Conservation (phyloP, 2,797 vertebrate genomes). For the Gallinago nigripennis region DNA sequence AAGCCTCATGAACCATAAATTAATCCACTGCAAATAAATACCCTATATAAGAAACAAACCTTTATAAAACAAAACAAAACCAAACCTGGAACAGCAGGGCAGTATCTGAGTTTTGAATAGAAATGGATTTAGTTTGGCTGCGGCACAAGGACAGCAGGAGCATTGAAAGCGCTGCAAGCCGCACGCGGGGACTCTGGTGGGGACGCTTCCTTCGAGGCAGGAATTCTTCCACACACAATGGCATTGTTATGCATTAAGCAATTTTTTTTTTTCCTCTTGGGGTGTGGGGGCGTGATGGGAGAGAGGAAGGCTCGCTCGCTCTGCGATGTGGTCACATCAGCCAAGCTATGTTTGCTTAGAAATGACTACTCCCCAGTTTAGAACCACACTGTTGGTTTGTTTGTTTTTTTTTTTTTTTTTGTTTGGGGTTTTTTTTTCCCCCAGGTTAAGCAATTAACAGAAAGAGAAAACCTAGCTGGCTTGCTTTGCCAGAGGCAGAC, state of each 20-base stretch:
- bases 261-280: neutral
- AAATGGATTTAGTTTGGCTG: slow-evolving; percentile 59
- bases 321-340: neutral
- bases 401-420: neutral
- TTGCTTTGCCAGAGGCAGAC: neutral
- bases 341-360: neutral
- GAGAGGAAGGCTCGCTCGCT: neutral
- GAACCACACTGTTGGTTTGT: neutral
- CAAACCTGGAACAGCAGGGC: slow-evolving; percentile 22
- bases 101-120: slow-evolving; percentile 47
- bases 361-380: neutral
- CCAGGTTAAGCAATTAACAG: neutral
- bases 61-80: slow-evolving; percentile 9
- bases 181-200: neutral
- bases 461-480: neutral
- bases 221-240: slow-evolving; percentile 56
- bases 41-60: neutral
- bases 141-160: slow-evolving; percentile 25
- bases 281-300: neutral
- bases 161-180: neutral
- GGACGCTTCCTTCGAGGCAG: slow-evolving; percentile 57
- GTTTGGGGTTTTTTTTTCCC: neutral
- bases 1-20: neutral
- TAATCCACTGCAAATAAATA: slow-evolving; percentile 18
- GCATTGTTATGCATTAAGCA: slow-evolving; percentile 33